Evolutionary conservation across 2,113 vertebrate genomes (phyloP), one percentile per base, ranked within the genome.

Genomic region (Nematolebias whitei): DNA sequence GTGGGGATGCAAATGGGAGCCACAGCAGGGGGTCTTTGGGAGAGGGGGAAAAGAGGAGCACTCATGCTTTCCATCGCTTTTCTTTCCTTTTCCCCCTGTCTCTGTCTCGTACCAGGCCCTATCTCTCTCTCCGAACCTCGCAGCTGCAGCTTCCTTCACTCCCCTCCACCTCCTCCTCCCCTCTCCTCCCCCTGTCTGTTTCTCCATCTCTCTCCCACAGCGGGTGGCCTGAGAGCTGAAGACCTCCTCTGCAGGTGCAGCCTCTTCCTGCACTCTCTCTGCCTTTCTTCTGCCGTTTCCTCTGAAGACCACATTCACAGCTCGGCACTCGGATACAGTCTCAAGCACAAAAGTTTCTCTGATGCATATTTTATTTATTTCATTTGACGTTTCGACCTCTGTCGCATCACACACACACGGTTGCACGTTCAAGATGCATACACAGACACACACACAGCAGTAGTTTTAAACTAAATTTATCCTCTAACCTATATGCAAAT

Each of bases 231-330:
- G 51, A 65, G 78, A 72, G 77, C 87, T 71, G 80, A 82, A 84
- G 85, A 88, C 83, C 87, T 88, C 87, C 82, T 82, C 85, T 89
- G 87, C 89, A 90, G 89, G 89, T 90, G 89, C 89, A 89, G 74
- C 86, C 77, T 83, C 84, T 89, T 89, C 84, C 85, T 88, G 80
- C 78, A 77, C 63, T 22, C 75, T 56, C 61, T 40, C 74, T 76
- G 65, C 67, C 63, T 86, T 81, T 88, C 79, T 89, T 79, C 79
- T 54, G 39, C 39, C 75, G 39, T 87, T 89, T 88, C 88, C 78
- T 88, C 84, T 84, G 74, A 89, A 85, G 75, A 87, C 85, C 83
- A 78, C 83, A 86, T 88, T 88, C 86, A 84, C 61, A 69, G n/a
- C n/a, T 35, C 51, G 60, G 54, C 78, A 51, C 74, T 86, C 57